Evolutionary conservation across 2,797 vertebrate species (phyloP), one percentile per base, ranked within the genome.

Genomic region (Craterocephalus amniculus): DNA sequence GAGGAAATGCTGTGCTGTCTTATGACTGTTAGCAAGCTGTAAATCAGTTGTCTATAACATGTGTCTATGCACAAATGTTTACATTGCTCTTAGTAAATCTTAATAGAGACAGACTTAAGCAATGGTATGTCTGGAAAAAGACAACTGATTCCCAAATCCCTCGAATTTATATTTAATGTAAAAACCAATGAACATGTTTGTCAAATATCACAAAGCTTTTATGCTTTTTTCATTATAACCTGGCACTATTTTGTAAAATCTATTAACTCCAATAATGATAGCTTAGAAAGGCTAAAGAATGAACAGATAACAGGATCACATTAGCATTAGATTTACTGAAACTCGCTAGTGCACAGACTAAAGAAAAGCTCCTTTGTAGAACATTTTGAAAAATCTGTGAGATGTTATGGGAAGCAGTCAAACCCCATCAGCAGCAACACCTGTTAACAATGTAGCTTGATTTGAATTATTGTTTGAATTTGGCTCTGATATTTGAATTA

Each of bases 11-110:
- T 73, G 68, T 0, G 7, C 52, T 29, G 67, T 66, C 68, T 88
- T 73, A 72, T 36, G 67, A 72, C 65, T 69, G 43, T 83, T 55
- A 66, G 35, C 63, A 68, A 76, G 79, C 59, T 64, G 59, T 51
- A 63, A 74, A 72, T 71, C 80, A 73, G 49, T 72, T 65, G 14
- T 34, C 29, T 54, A 24, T 48, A 43, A 55, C 52, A 29, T 43
- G 22, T 56, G 35, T 35, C 4, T 4, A 26, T n/a, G 29, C n/a
- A n/a, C n/a, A n/a, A n/a, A n/a, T n/a, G n/a, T n/a, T n/a, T n/a
- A n/a, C n/a, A n/a, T 34, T 20, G 31, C 20, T 32, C 18, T 22
- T 29, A 61, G 13, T 29, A n/a, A 29, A 4, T 6, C 12, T 40
- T 6, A 35, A 59, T 45, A 4, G 11, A 48, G 20, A 4, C 1